A percentile compares a stretch with the other conserved stretches of the same genome.
Conservation (phyloP, 1,140 invertebrate species). For the Elysia chlorotica region DNA sequence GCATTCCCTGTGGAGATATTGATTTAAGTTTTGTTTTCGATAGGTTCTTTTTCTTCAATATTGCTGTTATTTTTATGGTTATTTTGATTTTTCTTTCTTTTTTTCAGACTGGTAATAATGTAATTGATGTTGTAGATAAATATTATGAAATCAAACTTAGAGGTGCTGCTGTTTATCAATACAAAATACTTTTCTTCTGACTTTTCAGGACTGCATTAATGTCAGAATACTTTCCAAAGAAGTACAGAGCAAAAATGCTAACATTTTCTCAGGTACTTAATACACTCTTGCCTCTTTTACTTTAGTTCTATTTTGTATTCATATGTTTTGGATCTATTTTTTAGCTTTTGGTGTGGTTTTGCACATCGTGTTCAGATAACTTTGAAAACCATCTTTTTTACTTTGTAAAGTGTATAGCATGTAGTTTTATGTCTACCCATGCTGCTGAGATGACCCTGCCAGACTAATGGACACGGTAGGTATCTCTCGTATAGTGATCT, state of each 20-base stretch:
- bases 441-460: background rate
- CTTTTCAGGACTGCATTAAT: slow-evolving; percentile 42
- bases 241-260: slow-evolving; percentile 41
- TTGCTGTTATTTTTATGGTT: background rate
- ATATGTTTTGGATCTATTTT: background rate
- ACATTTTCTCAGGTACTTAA: slow-evolving; percentile 33
- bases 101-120: too few relatives aligned
- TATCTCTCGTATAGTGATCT: too few relatives aligned
- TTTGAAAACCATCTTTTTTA: too few relatives aligned
- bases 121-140: too few relatives aligned
- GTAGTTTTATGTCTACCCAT: background rate
- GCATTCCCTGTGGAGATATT: too few relatives aligned
- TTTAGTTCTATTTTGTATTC: background rate
- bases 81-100: background rate
- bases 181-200: background rate
- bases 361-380: too few relatives aligned
- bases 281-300: background rate
- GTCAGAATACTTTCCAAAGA: slow-evolving; percentile 44
- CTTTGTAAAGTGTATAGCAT: too few relatives aligned
- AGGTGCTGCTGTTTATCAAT: too few relatives aligned
- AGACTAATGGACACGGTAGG: too few relatives aligned
- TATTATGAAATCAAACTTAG: too few relatives aligned
- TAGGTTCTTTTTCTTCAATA: background rate
- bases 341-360: background rate
- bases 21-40: too few relatives aligned